These are phyloP conservation scores for Eristalis pertinax DNA, from an alignment of 2,888 invertebrate species.

Conservation along the genomic window DNA sequence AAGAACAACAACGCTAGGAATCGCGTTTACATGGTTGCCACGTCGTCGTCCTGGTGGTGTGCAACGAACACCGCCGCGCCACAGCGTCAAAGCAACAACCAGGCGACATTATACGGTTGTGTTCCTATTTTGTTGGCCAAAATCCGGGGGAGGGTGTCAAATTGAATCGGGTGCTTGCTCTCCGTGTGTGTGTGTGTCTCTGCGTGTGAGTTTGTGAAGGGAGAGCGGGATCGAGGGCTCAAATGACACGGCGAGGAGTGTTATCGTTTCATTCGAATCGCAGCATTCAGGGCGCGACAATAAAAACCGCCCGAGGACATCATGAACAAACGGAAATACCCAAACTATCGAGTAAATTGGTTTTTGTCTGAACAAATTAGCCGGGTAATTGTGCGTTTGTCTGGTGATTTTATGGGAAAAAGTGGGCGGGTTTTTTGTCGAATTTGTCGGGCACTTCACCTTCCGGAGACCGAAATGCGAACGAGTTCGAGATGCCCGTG, in stretches of 20 bases:
- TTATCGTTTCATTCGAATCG: conserved; percentile 16
- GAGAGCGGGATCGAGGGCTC: conserved; percentile 36
- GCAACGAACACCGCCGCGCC: background rate
- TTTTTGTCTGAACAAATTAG: conserved; percentile 61
- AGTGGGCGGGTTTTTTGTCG: background rate
- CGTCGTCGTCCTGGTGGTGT: conserved; percentile 14
- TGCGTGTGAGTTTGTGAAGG: conserved; percentile 24
- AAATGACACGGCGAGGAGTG: conserved; percentile 44
- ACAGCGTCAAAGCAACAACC: conserved; percentile 22
- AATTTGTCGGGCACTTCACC: background rate
- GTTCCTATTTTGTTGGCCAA: conserved; percentile 7
- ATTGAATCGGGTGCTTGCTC: conserved; percentile 44
- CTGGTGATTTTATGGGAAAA: conserved; percentile 4
- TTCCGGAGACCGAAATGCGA: background rate
- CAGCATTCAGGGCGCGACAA: conserved; percentile 51
- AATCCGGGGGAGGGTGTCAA: conserved; percentile 59
- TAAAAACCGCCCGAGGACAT: conserved; percentile 22
- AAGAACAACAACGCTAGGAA: conserved; percentile 6
- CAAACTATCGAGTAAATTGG: conserved; percentile 66
- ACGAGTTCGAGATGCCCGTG: background rate
- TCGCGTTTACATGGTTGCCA: conserved; percentile 35
- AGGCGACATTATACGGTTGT: conserved; percentile 12
- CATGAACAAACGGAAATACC: conserved; percentile 24
- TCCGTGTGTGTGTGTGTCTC: background rate
- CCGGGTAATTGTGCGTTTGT: conserved; percentile 59